Evolutionary conservation across 2,888 invertebrate genomes (phyloP).

Genomic region (Achlya flavicornis): DNA sequence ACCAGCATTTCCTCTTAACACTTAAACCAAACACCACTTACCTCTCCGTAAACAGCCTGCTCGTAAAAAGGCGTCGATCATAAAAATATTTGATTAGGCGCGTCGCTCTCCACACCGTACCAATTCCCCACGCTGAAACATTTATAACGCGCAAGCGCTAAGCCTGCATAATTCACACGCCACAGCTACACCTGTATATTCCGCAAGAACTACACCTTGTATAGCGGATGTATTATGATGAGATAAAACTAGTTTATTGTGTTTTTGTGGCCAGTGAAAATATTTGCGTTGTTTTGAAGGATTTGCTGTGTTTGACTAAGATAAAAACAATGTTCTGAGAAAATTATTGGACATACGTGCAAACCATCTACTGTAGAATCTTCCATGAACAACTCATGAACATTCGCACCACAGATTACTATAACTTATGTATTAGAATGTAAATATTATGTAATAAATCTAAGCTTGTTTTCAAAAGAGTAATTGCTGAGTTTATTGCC

Average conservation of each 20-base stretch:
- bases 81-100: slow-evolving; percentile 83
- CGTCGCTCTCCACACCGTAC: slow-evolving; percentile 61
- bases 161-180: slow-evolving; percentile 29
- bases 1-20: too few species aligned
- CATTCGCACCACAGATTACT: too few species aligned
- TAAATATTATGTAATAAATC: too few species aligned
- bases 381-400: too few species aligned
- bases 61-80: slow-evolving; percentile 81
- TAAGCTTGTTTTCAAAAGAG: too few species aligned
- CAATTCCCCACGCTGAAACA: slow-evolving; percentile 73
- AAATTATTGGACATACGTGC: not conserved
- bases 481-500: too few species aligned
- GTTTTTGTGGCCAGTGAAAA: not conserved
- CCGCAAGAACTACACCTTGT: not conserved
- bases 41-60: slow-evolving; percentile 59
- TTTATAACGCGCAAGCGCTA: slow-evolving; percentile 62
- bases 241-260: not conserved
- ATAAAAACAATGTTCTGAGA: not conserved
- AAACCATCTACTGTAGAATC: not conserved
- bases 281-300: not conserved
- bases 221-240: not conserved
- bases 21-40: slow-evolving; percentile 38
- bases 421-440: too few species aligned
- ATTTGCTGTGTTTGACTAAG: not conserved
- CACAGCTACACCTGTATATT: slow-evolving; percentile 1